Evolutionary conservation across 2,797 vertebrate genomes (phyloP), one percentile per base, ranked within the genome.

Genomic region (Naso thynnoides): DNA sequence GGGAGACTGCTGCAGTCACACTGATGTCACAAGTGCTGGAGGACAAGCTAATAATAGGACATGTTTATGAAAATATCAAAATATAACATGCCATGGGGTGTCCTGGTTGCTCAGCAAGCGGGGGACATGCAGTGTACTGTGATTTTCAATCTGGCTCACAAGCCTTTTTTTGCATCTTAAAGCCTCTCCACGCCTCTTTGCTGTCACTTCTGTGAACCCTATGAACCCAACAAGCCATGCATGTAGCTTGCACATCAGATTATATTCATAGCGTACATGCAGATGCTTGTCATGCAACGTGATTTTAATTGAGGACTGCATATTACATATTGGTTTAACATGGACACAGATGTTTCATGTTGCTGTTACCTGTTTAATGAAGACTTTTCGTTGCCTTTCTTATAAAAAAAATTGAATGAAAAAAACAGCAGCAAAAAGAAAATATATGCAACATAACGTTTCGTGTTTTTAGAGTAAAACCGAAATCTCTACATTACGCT

Each of bases 11-110:
- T 77, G 80, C 81, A 88, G 84, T 91, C 90, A 88, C 78, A 80
- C 77, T 83, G 84, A 90, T 90, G 86, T 89, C 82, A 90, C 84
- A 82, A 83, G 83, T 59, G 86, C 89, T 86, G 76, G 63, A 88
- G 91, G 89, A 90, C 77, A 82, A 60, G 85, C 91, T 94, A 94
- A 92, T 92, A 91, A 94, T 94, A 94, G 92, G 78, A 87, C 62
- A 82, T 83, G 83, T 88, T 91, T 88, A 87, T 88, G 82, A 85
- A 90, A 89, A 88, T 91, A 89, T 90, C 70, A 85, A 88, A 88
- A 88, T 87, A 85, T 82, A 84, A 83, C 77, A 81, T 83, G 81
- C 85, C 82, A 88, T 29, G 23, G 83, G 87, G 74, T 77, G 78
- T 88, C 76, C 79, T 88, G 83, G 71, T 73, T 83, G 73, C 65